Base-by-base conservation (phyloP, 23 tunicate genomes). In the Halocynthia roretzi region DNA sequence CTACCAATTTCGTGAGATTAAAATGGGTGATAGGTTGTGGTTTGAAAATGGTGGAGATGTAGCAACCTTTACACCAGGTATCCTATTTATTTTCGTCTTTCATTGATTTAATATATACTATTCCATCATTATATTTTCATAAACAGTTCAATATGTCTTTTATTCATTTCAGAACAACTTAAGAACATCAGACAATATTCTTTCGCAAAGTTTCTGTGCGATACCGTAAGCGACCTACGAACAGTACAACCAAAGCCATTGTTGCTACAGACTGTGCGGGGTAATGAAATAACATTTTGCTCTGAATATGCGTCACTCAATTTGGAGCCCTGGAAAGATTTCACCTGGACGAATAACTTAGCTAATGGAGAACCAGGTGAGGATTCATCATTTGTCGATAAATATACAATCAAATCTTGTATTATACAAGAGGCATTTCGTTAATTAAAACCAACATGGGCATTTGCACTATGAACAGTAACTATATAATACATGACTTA, bases 1-100 rank as follows among this genome's bases (percentile, higher is more conserved):
- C 7, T 78, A 86, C 66, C 98, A 93, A 75, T 93, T 93, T 67
- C 70, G 98, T 49, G 98, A 93, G 50, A 62, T 93, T 6, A 78
- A 72, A 61, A 72, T 53, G 20, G 98, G 98, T 5, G 98, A 93
- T 68, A 79, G 92, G 17, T 93, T 78, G 68, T 93, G 91, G 88
- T 84, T 71, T 73, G 98, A 93, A 93, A 93, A 93, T 56, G 98
- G 98, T 0, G 93, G 93, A 11, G 20, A 74, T 7, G 76, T 77
- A n/a, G 68, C 87, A 60, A 62, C 54, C 7, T 93, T 93, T 58
- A 82, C 88, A 0, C 70, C 61, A 80, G 88, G 96, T 83, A 61
- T 60, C 44, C 44, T 31, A n/a, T n/a, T n/a, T n/a, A n/a, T n/a
- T n/a, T n/a, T n/a, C n/a, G n/a, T n/a, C n/a, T 31, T 31, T 31